phyloP scores from a whole-genome alignment of 2,797 vertebrate genomes.

The Xenentodon cancila region DNA sequence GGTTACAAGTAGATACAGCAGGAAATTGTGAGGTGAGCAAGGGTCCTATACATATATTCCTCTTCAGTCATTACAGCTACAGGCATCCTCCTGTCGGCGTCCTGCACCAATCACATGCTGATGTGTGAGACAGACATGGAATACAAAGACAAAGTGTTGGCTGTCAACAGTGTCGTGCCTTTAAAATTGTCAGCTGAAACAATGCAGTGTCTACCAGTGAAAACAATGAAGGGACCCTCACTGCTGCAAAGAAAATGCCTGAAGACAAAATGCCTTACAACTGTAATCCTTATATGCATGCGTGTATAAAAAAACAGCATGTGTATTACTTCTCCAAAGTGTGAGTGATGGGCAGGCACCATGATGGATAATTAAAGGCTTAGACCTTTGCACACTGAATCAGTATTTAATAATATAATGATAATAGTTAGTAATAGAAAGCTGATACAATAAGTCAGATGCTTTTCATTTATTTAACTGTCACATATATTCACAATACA shows the following conservation, averaged over 20 bases:
- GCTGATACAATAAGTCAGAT: no score
- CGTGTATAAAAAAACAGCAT: slow-evolving; percentile 43
- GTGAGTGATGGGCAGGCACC: slow-evolving; percentile 36
- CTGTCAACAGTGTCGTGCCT: slow-evolving; percentile 65
- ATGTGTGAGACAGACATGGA: slow-evolving; percentile 51
- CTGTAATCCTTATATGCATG: slow-evolving; percentile 47
- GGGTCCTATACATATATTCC: slow-evolving; percentile 64
- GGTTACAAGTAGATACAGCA: slow-evolving; percentile 58
- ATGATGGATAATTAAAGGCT: slow-evolving; percentile 5
- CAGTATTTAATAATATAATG: neutral
- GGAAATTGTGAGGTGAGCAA: slow-evolving; percentile 53
- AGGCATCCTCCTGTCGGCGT: slow-evolving; percentile 73
- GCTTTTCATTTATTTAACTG: no score
- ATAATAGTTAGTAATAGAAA: no score
- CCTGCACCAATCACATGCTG: slow-evolving; percentile 65
- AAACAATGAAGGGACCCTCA: slow-evolving; percentile 58
- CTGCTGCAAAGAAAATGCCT: slow-evolving; percentile 34
- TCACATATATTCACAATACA: no score
- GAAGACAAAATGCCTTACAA: slow-evolving; percentile 22
- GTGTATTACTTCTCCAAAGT: slow-evolving; percentile 27
- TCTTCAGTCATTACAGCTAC: slow-evolving; percentile 60
- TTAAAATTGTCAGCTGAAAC: slow-evolving; percentile 62
- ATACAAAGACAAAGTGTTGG: slow-evolving; percentile 66
- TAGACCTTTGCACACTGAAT: neutral
- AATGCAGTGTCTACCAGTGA: slow-evolving; percentile 43